Conservation (phyloP, 2,113 vertebrate genomes). For the Montifringilla adamsi region DNA sequence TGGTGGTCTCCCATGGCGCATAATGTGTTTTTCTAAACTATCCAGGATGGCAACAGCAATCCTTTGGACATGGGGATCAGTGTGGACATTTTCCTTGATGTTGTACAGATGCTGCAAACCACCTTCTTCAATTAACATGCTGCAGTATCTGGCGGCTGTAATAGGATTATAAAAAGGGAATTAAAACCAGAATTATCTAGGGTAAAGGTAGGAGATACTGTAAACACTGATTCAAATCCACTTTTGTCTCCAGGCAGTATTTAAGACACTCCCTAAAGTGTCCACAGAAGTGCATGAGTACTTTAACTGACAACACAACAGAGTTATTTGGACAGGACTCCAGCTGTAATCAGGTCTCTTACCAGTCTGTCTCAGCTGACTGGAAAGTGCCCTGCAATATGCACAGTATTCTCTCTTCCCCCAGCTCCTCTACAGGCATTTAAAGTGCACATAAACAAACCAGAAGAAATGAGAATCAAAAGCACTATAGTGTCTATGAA, state of each 20-base stretch:
- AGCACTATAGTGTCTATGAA: not conserved
- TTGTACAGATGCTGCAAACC: conserved; percentile 89
- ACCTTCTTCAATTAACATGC: conserved; percentile 97
- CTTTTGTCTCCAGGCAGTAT: not conserved
- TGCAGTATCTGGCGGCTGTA: conserved; percentile 93
- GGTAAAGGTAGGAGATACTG: not conserved
- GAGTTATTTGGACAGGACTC: not conserved
- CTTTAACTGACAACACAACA: not conserved
- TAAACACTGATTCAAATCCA: not conserved
- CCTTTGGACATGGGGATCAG: conserved; percentile 85
- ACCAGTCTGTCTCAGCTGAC: not conserved
- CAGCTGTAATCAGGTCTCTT: not conserved
- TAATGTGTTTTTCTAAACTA: conserved; percentile 88
- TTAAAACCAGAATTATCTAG: not conserved
- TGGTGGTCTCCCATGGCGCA: conserved; percentile 83
- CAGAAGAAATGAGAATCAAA: not conserved
- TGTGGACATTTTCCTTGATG: conserved; percentile 86
- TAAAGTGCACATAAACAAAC: too few relatives aligned
- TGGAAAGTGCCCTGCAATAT: not conserved
- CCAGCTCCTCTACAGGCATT: not conserved
- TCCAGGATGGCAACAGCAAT: conserved; percentile 91
- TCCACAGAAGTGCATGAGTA: not conserved
- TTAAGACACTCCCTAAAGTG: not conserved
- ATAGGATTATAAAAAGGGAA: not conserved
- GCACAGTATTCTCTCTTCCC: not conserved